A percentile compares a stretch with the other conserved stretches of the same genome.
Conservation (phyloP, 2,888 invertebrate genomes). For the Luffia ferchaultella region DNA sequence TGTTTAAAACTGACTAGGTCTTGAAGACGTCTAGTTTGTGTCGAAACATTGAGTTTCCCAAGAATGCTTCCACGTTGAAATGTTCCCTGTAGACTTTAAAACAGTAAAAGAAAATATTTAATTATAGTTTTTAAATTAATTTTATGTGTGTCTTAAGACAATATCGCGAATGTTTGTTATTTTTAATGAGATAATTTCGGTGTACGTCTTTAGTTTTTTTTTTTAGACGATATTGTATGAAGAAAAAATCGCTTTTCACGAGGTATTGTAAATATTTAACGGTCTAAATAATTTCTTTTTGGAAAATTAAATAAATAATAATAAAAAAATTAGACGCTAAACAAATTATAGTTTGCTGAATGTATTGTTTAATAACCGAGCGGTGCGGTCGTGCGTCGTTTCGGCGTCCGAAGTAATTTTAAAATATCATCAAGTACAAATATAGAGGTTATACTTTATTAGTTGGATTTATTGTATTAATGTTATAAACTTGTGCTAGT, state of each 20-base stretch:
- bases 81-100: neutral
- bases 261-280: neutral
- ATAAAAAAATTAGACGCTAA: constrained; percentile 26
- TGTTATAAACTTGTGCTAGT: too few species aligned
- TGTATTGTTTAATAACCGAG: constrained; percentile 25
- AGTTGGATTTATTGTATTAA: constrained; percentile 11
- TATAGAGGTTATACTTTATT: constrained; percentile 42
- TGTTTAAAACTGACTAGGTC: constrained; percentile 3
- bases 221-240: neutral
- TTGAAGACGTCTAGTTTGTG: constrained; percentile 1
- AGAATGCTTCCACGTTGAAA: constrained; percentile 1
- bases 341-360: constrained; percentile 18
- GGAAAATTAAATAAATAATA: constrained; percentile 34
- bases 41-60: neutral
- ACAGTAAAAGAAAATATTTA: neutral
- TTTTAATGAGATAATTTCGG: neutral
- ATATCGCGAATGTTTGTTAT: constrained; percentile 1
- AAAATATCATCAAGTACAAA: constrained; percentile 54
- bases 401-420: constrained; percentile 39
- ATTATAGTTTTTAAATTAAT: constrained; percentile 1
- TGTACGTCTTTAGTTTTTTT: neutral
- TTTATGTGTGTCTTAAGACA: neutral
- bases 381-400: constrained; percentile 38
- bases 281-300: neutral
- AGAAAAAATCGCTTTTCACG: neutral